These are phyloP conservation scores for Pseudanteris insignis DNA, from an alignment of 2,888 invertebrate species.

Conservation along the genomic window DNA sequence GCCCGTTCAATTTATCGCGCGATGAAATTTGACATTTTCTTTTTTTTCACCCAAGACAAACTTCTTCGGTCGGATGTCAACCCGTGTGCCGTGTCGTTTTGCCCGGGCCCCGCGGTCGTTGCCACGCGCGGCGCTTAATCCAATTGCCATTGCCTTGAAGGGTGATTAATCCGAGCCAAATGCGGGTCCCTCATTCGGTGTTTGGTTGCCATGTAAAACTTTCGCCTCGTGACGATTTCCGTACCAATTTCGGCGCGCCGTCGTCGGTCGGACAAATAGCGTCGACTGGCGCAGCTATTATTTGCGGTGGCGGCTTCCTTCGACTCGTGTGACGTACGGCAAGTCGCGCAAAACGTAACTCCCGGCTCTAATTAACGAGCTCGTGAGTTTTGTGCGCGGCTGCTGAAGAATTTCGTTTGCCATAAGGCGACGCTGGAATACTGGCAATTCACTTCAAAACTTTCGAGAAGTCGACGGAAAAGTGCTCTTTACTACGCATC, in stretches of 20 bases:
- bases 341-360: constrained; percentile 46
- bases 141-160: constrained; percentile 19
- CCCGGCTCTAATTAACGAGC: constrained; percentile 49
- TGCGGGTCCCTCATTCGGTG: constrained; percentile 37
- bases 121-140: constrained; percentile 14
- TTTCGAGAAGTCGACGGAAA: constrained; percentile 28
- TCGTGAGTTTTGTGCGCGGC: constrained; percentile 42
- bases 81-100: too few relatives aligned
- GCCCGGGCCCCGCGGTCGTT: too few relatives aligned
- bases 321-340: constrained; percentile 48
- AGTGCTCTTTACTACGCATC: constrained; percentile 28
- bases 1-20: constrained; percentile 4
- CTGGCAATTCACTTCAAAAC: constrained; percentile 38
- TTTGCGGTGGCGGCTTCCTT: constrained; percentile 46
- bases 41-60: too few relatives aligned
- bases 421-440: constrained; percentile 47
- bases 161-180: constrained; percentile 24
- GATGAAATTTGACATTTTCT: constrained; percentile 6
- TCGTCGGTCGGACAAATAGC: constrained; percentile 45
- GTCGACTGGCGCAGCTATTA: constrained; percentile 45
- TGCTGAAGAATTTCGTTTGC: constrained; percentile 47
- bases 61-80: too few relatives aligned
- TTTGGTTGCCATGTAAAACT: constrained; percentile 30
- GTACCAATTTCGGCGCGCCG: constrained; percentile 9
- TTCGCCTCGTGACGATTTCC: constrained; percentile 21